These are phyloP conservation scores for Aphis craccivora DNA, from an alignment of 1,140 invertebrate genomes.

Conservation along the genomic window DNA sequence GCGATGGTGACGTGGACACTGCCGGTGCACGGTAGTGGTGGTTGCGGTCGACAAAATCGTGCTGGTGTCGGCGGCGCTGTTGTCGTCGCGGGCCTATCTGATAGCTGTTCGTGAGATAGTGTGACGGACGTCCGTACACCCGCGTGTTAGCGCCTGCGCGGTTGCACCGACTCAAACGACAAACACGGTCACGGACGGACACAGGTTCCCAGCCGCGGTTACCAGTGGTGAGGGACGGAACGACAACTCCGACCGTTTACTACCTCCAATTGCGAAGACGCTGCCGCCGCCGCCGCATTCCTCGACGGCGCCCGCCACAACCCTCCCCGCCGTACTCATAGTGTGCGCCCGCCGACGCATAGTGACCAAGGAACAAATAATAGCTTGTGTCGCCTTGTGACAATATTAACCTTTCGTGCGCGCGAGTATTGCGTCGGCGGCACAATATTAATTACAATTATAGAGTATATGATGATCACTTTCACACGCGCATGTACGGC, in stretches of 20 bases:
- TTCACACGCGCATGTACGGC: not conserved
- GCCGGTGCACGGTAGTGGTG: not conserved
- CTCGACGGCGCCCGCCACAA: not conserved
- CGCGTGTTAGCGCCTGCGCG: too few relatives aligned
- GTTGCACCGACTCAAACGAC: not conserved
- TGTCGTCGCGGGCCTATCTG: not conserved
- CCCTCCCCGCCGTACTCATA: not conserved
- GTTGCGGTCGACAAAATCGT: not conserved
- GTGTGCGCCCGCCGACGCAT: not conserved
- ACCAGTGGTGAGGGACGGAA: not conserved
- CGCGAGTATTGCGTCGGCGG: not conserved
- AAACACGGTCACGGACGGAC: not conserved
- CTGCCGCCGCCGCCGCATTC: slow-evolving; percentile 12
- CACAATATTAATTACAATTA: not conserved
- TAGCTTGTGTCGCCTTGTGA: not conserved
- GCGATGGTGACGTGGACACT: slow-evolving; percentile 27
- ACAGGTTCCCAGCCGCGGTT: not conserved
- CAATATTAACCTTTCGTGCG: not conserved
- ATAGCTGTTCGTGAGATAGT: not conserved
- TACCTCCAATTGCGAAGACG: not conserved
- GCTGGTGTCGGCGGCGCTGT: not conserved
- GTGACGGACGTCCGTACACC: not conserved
- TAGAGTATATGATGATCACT: not conserved
- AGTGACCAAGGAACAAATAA: not conserved
- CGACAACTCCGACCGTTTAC: not conserved